These are phyloP conservation scores for Thera obeliscata DNA, from an alignment of 2,888 invertebrate genomes.

Conservation along the genomic window DNA sequence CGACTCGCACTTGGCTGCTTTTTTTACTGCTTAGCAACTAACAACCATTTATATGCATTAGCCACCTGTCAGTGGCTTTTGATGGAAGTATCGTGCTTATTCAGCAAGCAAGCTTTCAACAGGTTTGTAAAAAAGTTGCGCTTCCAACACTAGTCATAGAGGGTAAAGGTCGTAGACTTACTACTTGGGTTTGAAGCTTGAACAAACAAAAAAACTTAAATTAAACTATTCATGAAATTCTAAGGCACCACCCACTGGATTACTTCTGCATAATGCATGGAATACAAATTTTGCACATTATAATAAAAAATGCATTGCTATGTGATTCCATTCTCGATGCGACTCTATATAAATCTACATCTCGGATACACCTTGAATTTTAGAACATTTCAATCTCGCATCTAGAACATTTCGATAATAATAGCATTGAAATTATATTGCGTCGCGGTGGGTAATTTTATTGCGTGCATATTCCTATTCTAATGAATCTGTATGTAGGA, in stretches of 20 bases:
- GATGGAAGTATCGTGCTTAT: constrained; percentile 28
- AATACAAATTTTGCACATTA: constrained; percentile 69
- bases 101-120: constrained; percentile 59
- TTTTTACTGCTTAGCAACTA: constrained; percentile 41
- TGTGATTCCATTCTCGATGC: constrained; percentile 69
- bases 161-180: constrained; percentile 25
- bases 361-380: constrained; percentile 51
- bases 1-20: too few relatives aligned
- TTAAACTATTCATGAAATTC: constrained; percentile 66
- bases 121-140: constrained; percentile 45
- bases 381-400: constrained; percentile 33
- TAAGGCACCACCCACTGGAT: constrained; percentile 76
- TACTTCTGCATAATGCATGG: constrained; percentile 69
- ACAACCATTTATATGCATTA: constrained; percentile 67
- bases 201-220: constrained; percentile 41
- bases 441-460: constrained; percentile 61
- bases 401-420: constrained; percentile 6
- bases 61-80: constrained; percentile 65
- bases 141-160: constrained; percentile 14
- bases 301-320: constrained; percentile 70
- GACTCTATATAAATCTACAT: constrained; percentile 63
- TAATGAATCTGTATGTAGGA: constrained; percentile 43
- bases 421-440: constrained; percentile 41
- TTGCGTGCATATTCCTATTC: constrained; percentile 48
- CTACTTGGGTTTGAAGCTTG: constrained; percentile 1